Evolutionary conservation across 2,888 invertebrate genomes (phyloP).

Genomic region (Caenorhabditis auriculariae): DNA sequence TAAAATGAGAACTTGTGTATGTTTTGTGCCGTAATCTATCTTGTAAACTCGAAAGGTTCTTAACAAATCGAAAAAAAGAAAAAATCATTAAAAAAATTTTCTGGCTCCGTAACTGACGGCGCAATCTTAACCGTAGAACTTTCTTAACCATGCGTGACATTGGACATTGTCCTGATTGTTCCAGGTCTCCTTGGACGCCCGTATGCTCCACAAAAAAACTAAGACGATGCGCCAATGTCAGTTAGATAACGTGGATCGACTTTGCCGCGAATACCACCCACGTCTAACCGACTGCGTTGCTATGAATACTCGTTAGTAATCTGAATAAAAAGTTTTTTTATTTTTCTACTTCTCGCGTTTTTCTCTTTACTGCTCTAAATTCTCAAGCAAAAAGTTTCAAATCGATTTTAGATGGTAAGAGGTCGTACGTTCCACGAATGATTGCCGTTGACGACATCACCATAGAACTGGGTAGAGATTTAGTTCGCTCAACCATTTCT

Average conservation of each 20-base stretch:
- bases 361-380: background rate
- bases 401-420: slow-evolving; percentile 51
- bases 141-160: no score
- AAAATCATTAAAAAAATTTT: no score
- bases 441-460: slow-evolving; percentile 57
- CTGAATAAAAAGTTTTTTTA: background rate
- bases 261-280: slow-evolving; percentile 44
- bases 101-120: no score
- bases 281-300: slow-evolving; percentile 56
- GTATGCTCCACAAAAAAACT: slow-evolving; percentile 17
- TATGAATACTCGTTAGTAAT: slow-evolving; percentile 50
- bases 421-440: slow-evolving; percentile 56
- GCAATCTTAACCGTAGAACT: no score
- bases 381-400: no score
- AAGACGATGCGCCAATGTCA: slow-evolving; percentile 18
- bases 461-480: slow-evolving; percentile 47
- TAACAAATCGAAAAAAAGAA: no score
- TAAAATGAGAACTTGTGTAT: no score
- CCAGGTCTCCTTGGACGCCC: slow-evolving; percentile 13
- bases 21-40: no score
- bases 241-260: slow-evolving; percentile 33
- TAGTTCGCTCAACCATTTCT: no score
- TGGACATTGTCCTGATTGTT: no score
- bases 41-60: no score
- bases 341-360: background rate